Base-by-base conservation (phyloP, 1,140 invertebrate genomes). In the Hypothenemus hampei region DNA sequence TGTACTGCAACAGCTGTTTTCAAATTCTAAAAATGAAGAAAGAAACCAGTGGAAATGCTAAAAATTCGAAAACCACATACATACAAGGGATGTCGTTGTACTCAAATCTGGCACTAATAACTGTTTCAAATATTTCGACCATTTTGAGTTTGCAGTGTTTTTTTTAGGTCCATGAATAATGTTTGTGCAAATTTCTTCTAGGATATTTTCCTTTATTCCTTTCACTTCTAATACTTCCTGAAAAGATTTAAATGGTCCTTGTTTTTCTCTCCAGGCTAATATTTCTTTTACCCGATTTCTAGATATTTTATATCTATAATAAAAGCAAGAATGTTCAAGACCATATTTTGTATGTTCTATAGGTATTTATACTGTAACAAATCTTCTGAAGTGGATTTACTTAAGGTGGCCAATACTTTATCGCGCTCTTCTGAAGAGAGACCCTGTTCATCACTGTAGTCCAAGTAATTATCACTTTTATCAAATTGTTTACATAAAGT, bases 211-310 rank as follows among this genome's bases (percentile, higher is more conserved):
- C 10, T 58, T 51, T 8, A 62, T 47, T 1, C 63, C 63, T 19
- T 62, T 52, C 13, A 64, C 48, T 44, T 62, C 58, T 43, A 64
- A 48, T 13, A 62, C 48, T 36, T 64, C 63, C 8, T 29, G 20
- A n/a, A 64, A 16, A 11, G 58, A 41, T 20, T 39, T 48, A 31
- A 64, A 64, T 20, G 48, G 60, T 20, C 60, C 63, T 26, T 59
- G 58, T 50, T 58, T 62, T 10, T 33, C 37, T 37, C 48, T 57
- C 60, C 60, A 64, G 5, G 35, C 31, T 46, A 51, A 45, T 4
- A 64, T 23, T 16, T 43, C 43, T 43, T 64, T 62, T 20, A 64
- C 58, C 22, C 52, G 55, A 6, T n/a, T 49, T 13, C 51, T 40
- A 5, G 60, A 45, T 21, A 64, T 44, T 31, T 56, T 56, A 22